These are phyloP conservation scores for Glyptemys insculpta DNA, from an alignment of 2,797 vertebrate species.

Conservation along the genomic window DNA sequence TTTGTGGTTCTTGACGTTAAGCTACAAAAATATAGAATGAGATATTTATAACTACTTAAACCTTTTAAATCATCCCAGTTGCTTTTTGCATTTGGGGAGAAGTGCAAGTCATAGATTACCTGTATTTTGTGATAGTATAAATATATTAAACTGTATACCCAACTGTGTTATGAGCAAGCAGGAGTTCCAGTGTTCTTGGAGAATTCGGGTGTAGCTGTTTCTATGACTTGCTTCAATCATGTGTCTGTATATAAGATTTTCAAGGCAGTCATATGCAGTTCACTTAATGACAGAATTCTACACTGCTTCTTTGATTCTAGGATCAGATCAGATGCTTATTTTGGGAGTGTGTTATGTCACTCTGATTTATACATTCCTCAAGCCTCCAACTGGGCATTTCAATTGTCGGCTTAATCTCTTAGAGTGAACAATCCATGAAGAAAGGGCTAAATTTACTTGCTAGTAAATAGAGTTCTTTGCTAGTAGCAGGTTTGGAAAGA, in stretches of 20 bases:
- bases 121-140: neutral
- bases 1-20: neutral
- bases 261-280: rapidly evolving
- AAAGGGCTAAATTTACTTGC: neutral
- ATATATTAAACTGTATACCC: neutral
- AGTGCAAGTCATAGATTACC: neutral
- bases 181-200: neutral
- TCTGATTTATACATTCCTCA: neutral
- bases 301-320: neutral
- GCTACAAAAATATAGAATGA: neutral
- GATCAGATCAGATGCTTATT: neutral
- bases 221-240: neutral
- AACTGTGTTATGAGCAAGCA: neutral
- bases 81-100: neutral
- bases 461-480: neutral
- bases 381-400: neutral
- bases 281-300: neutral
- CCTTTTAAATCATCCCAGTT: neutral
- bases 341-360: neutral
- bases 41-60: neutral
- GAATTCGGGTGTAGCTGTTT: no score
- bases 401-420: neutral
- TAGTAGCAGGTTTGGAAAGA: neutral
- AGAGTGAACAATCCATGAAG: neutral
- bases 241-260: neutral